Percentiles rank a stretch among this genome's conserved stretches.
phyloP scores from a whole-genome alignment of 2,888 invertebrate genomes.

The Pyrrhosoma nymphula region DNA sequence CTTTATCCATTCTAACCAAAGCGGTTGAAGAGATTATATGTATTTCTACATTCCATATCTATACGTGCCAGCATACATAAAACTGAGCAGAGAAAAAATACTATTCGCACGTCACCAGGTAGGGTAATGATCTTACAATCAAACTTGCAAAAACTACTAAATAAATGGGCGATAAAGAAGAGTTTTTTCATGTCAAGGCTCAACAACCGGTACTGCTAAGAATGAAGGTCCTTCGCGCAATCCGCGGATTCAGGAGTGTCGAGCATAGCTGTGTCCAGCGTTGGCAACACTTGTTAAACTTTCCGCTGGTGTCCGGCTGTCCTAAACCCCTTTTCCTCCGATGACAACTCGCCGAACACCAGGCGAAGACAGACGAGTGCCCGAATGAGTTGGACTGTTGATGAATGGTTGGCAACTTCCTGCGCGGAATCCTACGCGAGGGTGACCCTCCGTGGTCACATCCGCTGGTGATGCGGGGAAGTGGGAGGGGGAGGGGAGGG shows the following conservation, averaged over 20 bases:
- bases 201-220: neutral
- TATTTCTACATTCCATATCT: no score
- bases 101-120: no score
- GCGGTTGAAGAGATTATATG: no score
- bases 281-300: neutral
- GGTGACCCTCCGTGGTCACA: neutral
- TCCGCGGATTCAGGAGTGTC: neutral
- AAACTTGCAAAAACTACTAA: no score
- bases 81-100: no score
- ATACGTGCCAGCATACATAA: no score
- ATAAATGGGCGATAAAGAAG: no score
- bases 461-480: constrained; percentile 41
- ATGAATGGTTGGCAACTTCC: constrained; percentile 60
- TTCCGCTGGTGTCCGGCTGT: neutral
- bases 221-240: neutral
- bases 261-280: neutral
- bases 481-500: neutral
- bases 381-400: constrained; percentile 42
- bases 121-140: no score
- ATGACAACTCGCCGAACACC: constrained; percentile 22
- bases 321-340: neutral
- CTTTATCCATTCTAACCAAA: no score
- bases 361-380: constrained; percentile 17
- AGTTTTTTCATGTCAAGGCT: no score
- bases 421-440: constrained; percentile 24